A percentile compares a stretch with the other conserved stretches of the same genome.
These are phyloP conservation scores for Nycticorax nycticorax DNA, from an alignment of 2,113 vertebrate species.

Conservation along the genomic window DNA sequence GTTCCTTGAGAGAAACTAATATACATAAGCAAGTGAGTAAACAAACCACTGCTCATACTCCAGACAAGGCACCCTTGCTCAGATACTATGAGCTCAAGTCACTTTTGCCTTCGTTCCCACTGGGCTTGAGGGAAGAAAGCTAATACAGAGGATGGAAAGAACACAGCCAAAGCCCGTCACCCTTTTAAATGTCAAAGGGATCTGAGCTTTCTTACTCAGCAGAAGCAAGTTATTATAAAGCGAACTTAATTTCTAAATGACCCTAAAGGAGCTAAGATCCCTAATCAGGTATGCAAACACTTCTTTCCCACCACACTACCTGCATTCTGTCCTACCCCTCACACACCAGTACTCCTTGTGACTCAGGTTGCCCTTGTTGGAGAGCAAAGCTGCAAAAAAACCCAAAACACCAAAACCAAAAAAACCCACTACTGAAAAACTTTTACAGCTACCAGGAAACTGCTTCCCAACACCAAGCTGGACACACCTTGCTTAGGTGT, in stretches of 20 bases:
- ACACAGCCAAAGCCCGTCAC: not conserved
- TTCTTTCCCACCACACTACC: not conserved
- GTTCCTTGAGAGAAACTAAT: not conserved
- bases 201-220: not conserved
- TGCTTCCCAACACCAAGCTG: accelerated
- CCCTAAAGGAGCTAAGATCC: not conserved
- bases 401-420: too few species aligned
- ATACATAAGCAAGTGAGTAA: not conserved
- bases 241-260: not conserved
- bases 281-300: not conserved
- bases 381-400: not conserved
- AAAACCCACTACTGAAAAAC: not conserved
- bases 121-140: not conserved
- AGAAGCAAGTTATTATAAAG: not conserved
- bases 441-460: not conserved
- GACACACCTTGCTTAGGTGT: not conserved
- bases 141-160: not conserved
- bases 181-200: not conserved
- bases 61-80: not conserved
- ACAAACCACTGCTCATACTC: not conserved
- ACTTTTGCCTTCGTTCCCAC: not conserved
- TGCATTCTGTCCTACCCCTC: not conserved
- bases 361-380: not conserved
- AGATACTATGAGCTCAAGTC: not conserved
- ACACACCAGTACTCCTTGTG: not conserved